These are phyloP conservation scores for Albula glossodonta DNA, from an alignment of 2,113 vertebrate species.

Conservation along the genomic window DNA sequence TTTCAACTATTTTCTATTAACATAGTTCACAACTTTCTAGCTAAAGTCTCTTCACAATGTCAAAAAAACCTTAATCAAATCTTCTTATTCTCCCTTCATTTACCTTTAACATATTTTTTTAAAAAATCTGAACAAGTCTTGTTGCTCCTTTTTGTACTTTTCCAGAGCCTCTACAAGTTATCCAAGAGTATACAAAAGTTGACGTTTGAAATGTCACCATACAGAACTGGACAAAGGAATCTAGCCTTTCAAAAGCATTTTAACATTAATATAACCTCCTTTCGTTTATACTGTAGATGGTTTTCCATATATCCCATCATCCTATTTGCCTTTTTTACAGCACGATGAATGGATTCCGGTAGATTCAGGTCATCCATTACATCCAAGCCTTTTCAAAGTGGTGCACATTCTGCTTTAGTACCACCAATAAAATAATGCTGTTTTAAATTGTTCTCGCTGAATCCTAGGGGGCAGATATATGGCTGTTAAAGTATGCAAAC, in stretches of 20 bases:
- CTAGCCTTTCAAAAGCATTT: no score
- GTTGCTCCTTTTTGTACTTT: not conserved
- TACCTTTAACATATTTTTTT: not conserved
- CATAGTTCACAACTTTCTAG: no score
- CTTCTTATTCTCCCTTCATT: not conserved
- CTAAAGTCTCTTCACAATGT: no score
- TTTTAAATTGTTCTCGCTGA: not conserved
- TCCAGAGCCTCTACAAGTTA: not conserved
- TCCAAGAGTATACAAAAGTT: no score
- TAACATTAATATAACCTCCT: no score
- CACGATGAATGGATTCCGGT: not conserved
- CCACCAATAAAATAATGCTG: not conserved
- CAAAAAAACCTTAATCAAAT: no score
- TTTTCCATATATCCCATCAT: not conserved
- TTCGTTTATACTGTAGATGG: no score
- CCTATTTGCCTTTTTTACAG: not conserved
- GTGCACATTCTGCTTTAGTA: not conserved
- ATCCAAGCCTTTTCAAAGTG: not conserved
- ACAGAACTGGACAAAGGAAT: no score
- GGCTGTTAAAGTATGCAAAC: not conserved
- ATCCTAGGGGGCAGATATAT: not conserved
- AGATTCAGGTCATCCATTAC: not conserved
- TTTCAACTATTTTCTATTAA: no score
- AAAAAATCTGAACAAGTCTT: not conserved
- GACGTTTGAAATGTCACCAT: not conserved